A percentile compares a stretch with the other conserved stretches of the same genome.
phyloP scores from a whole-genome alignment of 2,888 invertebrate genomes.

The Eledone cirrhosa region DNA sequence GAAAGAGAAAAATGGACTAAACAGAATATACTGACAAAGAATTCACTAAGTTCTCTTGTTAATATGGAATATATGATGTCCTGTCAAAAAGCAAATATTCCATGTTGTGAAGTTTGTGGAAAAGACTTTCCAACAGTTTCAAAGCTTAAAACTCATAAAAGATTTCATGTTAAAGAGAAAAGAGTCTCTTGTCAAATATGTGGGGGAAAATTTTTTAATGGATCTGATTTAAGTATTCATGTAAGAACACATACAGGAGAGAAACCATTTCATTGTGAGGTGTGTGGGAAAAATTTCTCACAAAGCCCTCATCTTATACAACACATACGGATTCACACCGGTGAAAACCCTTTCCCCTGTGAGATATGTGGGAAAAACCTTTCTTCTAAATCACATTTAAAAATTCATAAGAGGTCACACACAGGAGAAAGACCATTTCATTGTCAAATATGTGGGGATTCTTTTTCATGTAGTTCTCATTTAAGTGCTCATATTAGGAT shows the following conservation, averaged over 20 bases:
- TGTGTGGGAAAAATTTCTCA: not conserved
- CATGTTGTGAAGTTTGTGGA: too few relatives aligned
- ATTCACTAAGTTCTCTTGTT: too few relatives aligned
- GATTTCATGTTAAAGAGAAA: not conserved
- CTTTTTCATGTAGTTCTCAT: not conserved
- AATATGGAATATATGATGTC: too few relatives aligned
- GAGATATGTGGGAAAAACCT: not conserved
- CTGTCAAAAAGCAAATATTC: too few relatives aligned
- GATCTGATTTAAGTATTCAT: not conserved
- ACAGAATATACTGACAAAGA: too few relatives aligned
- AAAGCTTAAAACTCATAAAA: not conserved
- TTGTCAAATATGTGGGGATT: not conserved
- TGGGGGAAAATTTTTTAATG: not conserved
- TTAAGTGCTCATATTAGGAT: not conserved
- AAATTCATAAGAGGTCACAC: not conserved
- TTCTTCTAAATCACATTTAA: not conserved
- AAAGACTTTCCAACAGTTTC: constrained; percentile 1
- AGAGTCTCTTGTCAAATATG: not conserved
- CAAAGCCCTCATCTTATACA: not conserved
- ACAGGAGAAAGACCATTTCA: constrained; percentile 1
- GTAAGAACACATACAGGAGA: not conserved
- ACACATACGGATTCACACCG: not conserved
- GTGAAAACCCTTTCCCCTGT: constrained; percentile 5
- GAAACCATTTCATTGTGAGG: not conserved
- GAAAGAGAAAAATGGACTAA: too few relatives aligned